phyloP scores from a whole-genome alignment of 2,113 vertebrate genomes.

The Lagenorhynchus albirostris region DNA sequence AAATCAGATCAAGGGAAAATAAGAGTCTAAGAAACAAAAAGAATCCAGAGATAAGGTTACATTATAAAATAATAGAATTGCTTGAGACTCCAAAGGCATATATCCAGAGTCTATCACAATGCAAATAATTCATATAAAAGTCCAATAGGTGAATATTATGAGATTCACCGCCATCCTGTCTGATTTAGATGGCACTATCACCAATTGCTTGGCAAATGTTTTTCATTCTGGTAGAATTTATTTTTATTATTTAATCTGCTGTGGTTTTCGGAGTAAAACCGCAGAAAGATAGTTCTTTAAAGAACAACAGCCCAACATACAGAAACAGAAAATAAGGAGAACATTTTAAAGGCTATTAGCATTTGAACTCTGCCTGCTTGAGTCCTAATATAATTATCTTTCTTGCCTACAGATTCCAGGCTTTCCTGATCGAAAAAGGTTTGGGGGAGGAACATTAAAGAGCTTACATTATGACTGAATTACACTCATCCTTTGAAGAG shows the following conservation, averaged over 20 bases:
- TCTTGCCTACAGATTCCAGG: slow-evolving; percentile 87
- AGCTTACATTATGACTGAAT: slow-evolving; percentile 93
- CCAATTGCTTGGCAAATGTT: slow-evolving; percentile 5
- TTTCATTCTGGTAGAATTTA: slow-evolving; percentile 5
- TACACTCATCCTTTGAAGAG: background rate
- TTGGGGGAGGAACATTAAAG: slow-evolving; percentile 88
- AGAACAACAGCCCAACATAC: background rate
- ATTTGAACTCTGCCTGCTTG: slow-evolving; percentile 35
- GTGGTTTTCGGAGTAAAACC: slow-evolving; percentile 14
- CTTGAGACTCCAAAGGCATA: background rate
- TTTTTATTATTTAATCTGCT: slow-evolving; percentile 26
- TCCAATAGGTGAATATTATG: background rate
- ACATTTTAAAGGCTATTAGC: background rate
- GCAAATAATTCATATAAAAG: background rate
- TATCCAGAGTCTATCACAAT: background rate
- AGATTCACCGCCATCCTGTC: background rate
- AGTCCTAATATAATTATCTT: slow-evolving; percentile 38
- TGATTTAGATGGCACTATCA: background rate
- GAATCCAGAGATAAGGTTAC: background rate
- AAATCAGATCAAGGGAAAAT: slow-evolving; percentile 1
- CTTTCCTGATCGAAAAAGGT: slow-evolving; percentile 94
- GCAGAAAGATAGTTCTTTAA: slow-evolving; percentile 16
- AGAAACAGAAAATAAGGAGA: background rate
- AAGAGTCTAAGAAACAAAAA: background rate
- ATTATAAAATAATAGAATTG: background rate